Base-by-base conservation (phyloP, 2,888 invertebrate species). In the Physocephala rufipes region DNA sequence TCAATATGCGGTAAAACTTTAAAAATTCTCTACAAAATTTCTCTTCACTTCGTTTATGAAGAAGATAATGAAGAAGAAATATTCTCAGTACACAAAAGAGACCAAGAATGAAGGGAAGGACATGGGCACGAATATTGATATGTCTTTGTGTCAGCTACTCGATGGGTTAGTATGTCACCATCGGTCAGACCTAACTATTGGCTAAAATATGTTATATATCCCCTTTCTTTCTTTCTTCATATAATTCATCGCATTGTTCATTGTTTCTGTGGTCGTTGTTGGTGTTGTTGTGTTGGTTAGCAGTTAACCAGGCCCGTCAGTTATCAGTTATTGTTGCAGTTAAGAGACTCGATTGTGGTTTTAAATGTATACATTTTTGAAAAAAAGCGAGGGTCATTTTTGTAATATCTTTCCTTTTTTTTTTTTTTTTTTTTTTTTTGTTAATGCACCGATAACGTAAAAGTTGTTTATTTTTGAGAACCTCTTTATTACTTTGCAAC, bases 101-200 rank as follows among this genome's bases (percentile, higher is more conserved):
- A 9, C 19, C 49, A n/a, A 49, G 65, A 51, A 59, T 15, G 28
- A 49, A 28, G 61, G 30, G 47, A 61, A 30, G n/a, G 53, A 45
- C 5, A 36, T 9, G 36, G 9, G 36, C 9, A 36, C 9, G 36
- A 7, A 36, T 36, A 9, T 36, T 36, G 4, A 9, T 36, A 36
- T 36, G 36, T 36, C 9, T 36, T 4, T 36, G 9, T 36, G 9
- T 36, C 9, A 7, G 36, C 4, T 36, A 36, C 9, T 51, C 51
- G 71, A 73, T 74, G 74, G 77, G 77, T 78, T 74, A 78, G 74
- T 78, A 74, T 78, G 78, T 78, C 78, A 78, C 73, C 36, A 36
- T 9, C 36, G 36, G 36, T 36, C 36, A 36, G 36, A 9, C 4
- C 4, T 9, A 36, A 36, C 36, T 36, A 36, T 9, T 9, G 36